Evolutionary conservation across 1,140 invertebrate genomes (phyloP).

Genomic region (Magallana ariakensis): DNA sequence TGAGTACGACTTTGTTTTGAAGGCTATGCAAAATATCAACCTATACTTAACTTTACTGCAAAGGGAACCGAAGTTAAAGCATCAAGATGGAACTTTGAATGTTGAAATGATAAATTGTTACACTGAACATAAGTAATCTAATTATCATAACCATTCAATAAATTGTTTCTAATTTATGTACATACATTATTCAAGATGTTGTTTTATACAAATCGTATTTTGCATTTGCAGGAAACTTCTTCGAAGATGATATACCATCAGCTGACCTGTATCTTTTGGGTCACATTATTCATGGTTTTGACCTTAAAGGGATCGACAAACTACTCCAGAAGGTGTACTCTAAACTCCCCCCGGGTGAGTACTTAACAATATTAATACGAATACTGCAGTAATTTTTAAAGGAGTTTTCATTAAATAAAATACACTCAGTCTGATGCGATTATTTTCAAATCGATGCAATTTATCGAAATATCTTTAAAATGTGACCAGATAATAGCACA

Average conservation of each 20-base stretch:
- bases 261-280: constrained; percentile 67
- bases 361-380: too few relatives aligned
- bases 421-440: too few relatives aligned
- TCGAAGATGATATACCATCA: constrained; percentile 64
- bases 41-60: too few relatives aligned
- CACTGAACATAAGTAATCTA: background rate
- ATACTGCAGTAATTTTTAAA: background rate
- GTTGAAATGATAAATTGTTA: background rate
- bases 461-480: background rate
- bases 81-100: background rate
- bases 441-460: too few relatives aligned
- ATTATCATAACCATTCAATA: too few relatives aligned
- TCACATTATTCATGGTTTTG: constrained; percentile 68
- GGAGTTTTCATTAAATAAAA: background rate
- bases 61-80: too few relatives aligned
- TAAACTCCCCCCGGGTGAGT: constrained; percentile 63
- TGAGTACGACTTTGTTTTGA: background rate
- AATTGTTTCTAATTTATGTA: too few relatives aligned
- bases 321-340: constrained; percentile 64
- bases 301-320: constrained; percentile 57
- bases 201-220: too few relatives aligned
- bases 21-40: too few relatives aligned
- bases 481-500: background rate
- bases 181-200: too few relatives aligned
- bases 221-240: constrained; percentile 66